Percentiles rank a stretch among this genome's conserved stretches.
These are phyloP conservation scores for Rhagonycha fulva DNA, from an alignment of 2,888 invertebrate species.

Conservation along the genomic window DNA sequence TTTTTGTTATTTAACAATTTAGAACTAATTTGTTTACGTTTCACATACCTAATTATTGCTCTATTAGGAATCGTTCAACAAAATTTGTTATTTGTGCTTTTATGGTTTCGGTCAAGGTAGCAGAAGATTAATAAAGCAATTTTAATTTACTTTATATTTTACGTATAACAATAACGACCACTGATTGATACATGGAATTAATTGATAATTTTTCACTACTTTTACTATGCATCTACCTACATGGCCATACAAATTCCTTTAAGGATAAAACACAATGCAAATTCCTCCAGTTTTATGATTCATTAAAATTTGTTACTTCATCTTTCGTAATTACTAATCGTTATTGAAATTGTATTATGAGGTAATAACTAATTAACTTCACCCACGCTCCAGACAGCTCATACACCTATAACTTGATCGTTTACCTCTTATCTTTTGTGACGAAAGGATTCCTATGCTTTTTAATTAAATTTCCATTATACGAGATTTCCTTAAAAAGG, in stretches of 20 bases:
- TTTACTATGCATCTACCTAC: constrained; percentile 3
- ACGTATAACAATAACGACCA: neutral
- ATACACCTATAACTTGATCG: neutral
- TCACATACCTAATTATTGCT: neutral
- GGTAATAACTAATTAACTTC: neutral
- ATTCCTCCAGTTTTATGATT: constrained; percentile 10
- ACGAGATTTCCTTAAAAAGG: neutral
- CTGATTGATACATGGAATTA: neutral
- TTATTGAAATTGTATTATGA: constrained; percentile 8
- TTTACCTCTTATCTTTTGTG: neutral
- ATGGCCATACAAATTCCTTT: neutral
- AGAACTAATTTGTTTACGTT: neutral
- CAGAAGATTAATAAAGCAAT: neutral
- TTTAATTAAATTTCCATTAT: neutral
- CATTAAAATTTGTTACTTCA: constrained; percentile 14
- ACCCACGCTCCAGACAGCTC: neutral
- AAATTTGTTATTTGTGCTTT: constrained; percentile 9
- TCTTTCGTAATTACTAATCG: neutral
- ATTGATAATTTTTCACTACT: neutral
- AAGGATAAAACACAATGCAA: neutral
- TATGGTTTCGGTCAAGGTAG: constrained; percentile 15
- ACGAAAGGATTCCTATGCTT: neutral
- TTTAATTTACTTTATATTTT: neutral
- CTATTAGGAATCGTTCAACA: neutral
- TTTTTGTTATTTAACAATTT: neutral